These are phyloP conservation scores for Pangasianodon gigas DNA, from an alignment of 2,113 vertebrate genomes.

Conservation along the genomic window DNA sequence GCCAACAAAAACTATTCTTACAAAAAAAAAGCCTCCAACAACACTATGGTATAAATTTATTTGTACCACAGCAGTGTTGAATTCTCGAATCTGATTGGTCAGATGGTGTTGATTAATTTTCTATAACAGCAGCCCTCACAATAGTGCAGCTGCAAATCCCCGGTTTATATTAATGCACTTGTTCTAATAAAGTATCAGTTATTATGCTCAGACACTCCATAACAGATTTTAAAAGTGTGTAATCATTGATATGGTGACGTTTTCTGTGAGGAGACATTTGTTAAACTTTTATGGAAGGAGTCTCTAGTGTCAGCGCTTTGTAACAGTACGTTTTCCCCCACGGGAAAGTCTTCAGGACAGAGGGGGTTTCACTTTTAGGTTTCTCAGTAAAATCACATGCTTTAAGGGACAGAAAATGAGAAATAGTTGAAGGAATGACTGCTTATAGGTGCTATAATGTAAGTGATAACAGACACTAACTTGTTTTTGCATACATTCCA, in stretches of 20 bases:
- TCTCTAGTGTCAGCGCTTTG: background rate
- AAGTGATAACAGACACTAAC: background rate
- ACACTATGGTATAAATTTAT: background rate
- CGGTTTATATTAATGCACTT: background rate
- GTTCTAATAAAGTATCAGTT: background rate
- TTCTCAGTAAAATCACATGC: background rate
- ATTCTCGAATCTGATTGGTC: background rate
- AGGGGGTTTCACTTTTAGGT: background rate
- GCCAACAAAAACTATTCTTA: background rate
- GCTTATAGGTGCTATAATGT: background rate
- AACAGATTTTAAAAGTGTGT: background rate
- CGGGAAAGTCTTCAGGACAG: background rate
- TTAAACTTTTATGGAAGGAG: background rate
- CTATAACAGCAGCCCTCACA: background rate
- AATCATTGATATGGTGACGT: background rate
- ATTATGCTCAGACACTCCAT: too few species aligned
- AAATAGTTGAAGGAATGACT: background rate
- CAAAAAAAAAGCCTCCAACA: background rate
- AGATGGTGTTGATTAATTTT: background rate
- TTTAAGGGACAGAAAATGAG: background rate
- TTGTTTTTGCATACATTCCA: background rate
- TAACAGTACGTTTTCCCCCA: background rate
- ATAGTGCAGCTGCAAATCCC: background rate
- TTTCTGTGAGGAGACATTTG: background rate
- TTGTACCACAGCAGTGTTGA: background rate